These are phyloP conservation scores for Venusia cambrica DNA, from an alignment of 2,888 invertebrate species.

Conservation along the genomic window DNA sequence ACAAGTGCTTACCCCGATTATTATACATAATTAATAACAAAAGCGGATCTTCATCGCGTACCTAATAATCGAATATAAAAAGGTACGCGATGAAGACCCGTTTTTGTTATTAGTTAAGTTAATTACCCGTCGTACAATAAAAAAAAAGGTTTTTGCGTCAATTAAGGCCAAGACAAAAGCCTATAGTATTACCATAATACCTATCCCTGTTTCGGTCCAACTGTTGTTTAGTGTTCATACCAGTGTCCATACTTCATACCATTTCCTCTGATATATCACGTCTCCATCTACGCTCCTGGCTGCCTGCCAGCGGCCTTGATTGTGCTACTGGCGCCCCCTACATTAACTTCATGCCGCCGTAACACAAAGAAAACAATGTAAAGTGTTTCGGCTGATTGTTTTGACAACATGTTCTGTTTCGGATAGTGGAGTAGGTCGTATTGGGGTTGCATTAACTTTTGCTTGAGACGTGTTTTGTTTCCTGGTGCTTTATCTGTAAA, in stretches of 20 bases:
- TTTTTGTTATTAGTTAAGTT: too few relatives aligned
- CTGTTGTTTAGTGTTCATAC: slow-evolving; percentile 3
- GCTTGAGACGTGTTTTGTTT: not conserved
- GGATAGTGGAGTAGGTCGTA: slow-evolving; percentile 16
- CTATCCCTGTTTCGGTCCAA: too few relatives aligned
- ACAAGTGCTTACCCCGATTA: too few relatives aligned
- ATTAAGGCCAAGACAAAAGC: too few relatives aligned
- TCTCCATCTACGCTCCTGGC: slow-evolving; percentile 41
- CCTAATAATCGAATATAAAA: too few relatives aligned
- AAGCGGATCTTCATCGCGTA: too few relatives aligned
- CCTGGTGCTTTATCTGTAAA: too few relatives aligned
- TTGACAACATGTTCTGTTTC: slow-evolving; percentile 26
- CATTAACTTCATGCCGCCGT: slow-evolving; percentile 37
- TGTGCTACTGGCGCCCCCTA: slow-evolving; percentile 37
- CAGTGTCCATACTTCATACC: not conserved
- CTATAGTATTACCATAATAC: too few relatives aligned
- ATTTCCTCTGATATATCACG: slow-evolving; percentile 22
- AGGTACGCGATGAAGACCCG: too few relatives aligned
- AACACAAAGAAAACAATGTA: slow-evolving; percentile 33
- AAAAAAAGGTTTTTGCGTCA: too few relatives aligned
- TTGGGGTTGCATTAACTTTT: slow-evolving; percentile 2
- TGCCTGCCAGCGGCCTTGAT: slow-evolving; percentile 38
- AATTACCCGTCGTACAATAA: too few relatives aligned
- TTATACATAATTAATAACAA: too few relatives aligned
- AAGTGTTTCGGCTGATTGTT: slow-evolving; percentile 32